Evolutionary conservation across 2,888 invertebrate species (phyloP).

Genomic region (Tachina fera): DNA sequence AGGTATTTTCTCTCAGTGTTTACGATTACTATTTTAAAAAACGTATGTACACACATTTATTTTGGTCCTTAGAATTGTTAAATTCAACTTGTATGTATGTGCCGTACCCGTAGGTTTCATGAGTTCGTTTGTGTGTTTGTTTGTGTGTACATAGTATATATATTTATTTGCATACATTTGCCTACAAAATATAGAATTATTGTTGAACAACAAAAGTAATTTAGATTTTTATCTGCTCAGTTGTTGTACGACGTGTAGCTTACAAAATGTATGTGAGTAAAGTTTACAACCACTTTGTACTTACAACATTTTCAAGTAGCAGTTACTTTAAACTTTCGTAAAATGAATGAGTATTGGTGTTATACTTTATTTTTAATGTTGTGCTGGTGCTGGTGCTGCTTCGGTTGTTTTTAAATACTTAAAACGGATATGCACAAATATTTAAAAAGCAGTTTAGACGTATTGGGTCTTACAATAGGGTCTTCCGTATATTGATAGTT

Average conservation of each 20-base stretch:
- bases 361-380: slow-evolving; percentile 33
- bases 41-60: neutral
- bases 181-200: slow-evolving; percentile 69
- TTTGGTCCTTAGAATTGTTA: slow-evolving; percentile 34
- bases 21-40: slow-evolving; percentile 5
- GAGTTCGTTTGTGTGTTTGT: slow-evolving; percentile 26
- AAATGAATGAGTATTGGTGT: slow-evolving; percentile 49
- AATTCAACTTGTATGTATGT: slow-evolving; percentile 7
- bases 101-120: slow-evolving; percentile 22
- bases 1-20: slow-evolving; percentile 46
- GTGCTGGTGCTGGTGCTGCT: slow-evolving; percentile 37
- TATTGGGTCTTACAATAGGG: neutral
- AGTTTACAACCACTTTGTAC: slow-evolving; percentile 65
- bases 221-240: slow-evolving; percentile 67
- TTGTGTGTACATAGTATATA: neutral
- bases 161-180: slow-evolving; percentile 46
- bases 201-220: slow-evolving; percentile 71
- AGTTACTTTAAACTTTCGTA: slow-evolving; percentile 55
- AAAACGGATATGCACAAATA: slow-evolving; percentile 53
- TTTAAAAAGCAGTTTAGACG: slow-evolving; percentile 17
- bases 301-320: slow-evolving; percentile 59
- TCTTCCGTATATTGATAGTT: no score
- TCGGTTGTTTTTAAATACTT: slow-evolving; percentile 38
- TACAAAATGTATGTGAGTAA: slow-evolving; percentile 47
- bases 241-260: slow-evolving; percentile 36